Base-by-base conservation (phyloP, 2,113 vertebrate species). In the Actenoides lindsayi region DNA sequence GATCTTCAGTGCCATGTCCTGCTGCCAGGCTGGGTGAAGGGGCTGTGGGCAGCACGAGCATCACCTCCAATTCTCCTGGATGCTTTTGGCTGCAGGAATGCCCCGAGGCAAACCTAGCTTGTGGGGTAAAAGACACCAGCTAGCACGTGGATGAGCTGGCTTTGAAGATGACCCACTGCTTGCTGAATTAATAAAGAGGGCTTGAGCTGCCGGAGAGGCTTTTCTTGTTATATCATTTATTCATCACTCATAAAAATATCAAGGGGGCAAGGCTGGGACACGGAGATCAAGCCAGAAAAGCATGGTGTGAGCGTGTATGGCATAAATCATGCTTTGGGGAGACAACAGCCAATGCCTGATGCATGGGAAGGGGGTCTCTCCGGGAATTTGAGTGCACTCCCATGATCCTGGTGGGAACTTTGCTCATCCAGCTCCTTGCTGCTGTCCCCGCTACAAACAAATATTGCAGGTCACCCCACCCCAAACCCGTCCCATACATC, bases 201-300 rank as follows among this genome's bases (percentile, higher is more conserved):
- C 37, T 79, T 39, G 41, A 83, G 59, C 57, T 15, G 11, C 46
- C 0, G 0, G 71, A 74, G 68, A 86, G 87, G 70, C 60, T 96
- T 89, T 86, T 70, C 90, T 89, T 93, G 75, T 93, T 23, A 5
- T 60, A 83, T 94, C 70, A 86, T 88, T 93, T 94, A 94, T 94
- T 93, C 71, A 91, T 91, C 41, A 51, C 59, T 75, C 67, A 44
- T 62, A 75, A 91, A 86, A 75, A 30, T 30, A 65, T 17, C 76
- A 73, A 20, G 31, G 28, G 76, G 76, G 50, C 76, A 86, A n/a
- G 59, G 44, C 39, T 18, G 27, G 75, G 65, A 73, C 53, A 25
- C 0, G 13, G 57, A 41, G 53, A 57, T 62, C 17, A 14, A 19
- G 25, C 21, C 46, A 51, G 79, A 33, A 54, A 41, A 57, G 46